Percentiles rank a stretch among this genome's conserved stretches.
phyloP scores from a whole-genome alignment of 2,113 vertebrate genomes.

The Dicentrarchus labrax region DNA sequence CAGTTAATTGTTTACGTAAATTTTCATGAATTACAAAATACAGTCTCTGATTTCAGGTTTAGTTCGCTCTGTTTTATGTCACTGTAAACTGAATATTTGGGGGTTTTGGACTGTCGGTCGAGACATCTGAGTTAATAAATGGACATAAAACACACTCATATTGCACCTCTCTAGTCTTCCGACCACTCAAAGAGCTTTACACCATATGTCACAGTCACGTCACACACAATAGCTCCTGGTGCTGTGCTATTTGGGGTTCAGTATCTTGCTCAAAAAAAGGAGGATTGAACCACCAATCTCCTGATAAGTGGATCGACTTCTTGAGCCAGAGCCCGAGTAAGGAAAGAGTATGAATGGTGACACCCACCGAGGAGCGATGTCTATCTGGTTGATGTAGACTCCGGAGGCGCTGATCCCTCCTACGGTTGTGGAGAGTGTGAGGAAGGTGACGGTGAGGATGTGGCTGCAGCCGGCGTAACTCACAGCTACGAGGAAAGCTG shows the following conservation, averaged over 20 bases:
- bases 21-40: not conserved
- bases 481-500: slow-evolving; percentile 77
- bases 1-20: not conserved
- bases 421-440: slow-evolving; percentile 75
- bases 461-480: slow-evolving; percentile 79
- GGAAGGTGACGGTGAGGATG: slow-evolving; percentile 77
- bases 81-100: not conserved
- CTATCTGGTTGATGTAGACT: slow-evolving; percentile 87
- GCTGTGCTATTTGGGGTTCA: too few relatives aligned
- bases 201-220: too few relatives aligned
- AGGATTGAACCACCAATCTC: too few relatives aligned
- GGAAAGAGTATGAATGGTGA: not conserved
- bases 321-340: too few relatives aligned
- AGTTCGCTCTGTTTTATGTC: too few relatives aligned
- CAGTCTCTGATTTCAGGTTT: not conserved
- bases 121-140: not conserved
- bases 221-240: too few relatives aligned
- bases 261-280: too few relatives aligned
- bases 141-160: too few relatives aligned
- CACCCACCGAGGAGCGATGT: slow-evolving; percentile 86
- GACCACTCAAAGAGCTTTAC: too few relatives aligned
- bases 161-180: too few relatives aligned
- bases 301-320: too few relatives aligned
- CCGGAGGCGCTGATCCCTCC: slow-evolving; percentile 79
- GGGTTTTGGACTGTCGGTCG: not conserved